Conservation (phyloP, 2,797 vertebrate species). For the Rhinoraja longicauda region DNA sequence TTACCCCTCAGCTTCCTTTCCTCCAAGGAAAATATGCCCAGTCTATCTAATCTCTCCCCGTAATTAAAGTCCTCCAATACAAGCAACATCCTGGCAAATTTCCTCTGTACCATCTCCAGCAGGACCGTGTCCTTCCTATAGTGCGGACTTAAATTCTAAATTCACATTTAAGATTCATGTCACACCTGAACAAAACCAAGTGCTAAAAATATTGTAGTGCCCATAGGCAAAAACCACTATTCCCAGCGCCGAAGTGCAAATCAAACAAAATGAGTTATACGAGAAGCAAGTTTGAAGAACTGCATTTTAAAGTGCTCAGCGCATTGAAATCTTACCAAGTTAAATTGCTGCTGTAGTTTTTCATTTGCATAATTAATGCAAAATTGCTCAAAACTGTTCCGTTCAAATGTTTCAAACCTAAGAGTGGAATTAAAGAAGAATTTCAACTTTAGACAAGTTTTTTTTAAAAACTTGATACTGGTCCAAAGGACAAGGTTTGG, state of each 20-base stretch:
- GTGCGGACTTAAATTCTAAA: too few species aligned
- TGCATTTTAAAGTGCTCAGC: background rate
- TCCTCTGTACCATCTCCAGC: too few species aligned
- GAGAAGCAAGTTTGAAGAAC: too few species aligned
- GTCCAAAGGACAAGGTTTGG: background rate
- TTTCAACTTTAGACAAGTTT: background rate
- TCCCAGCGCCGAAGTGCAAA: too few species aligned
- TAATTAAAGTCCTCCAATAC: too few species aligned
- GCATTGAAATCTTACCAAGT: conserved; percentile 55
- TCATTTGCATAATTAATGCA: conserved; percentile 77
- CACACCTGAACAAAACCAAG: background rate
- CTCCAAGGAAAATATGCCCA: too few species aligned
- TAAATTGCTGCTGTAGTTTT: conserved; percentile 75
- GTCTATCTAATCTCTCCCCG: too few species aligned
- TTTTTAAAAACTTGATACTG: background rate
- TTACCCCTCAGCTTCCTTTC: too few species aligned
- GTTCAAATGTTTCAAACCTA: conserved; percentile 73
- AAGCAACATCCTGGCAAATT: too few species aligned
- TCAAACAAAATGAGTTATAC: background rate
- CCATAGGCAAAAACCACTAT: background rate
- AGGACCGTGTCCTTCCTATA: too few species aligned
- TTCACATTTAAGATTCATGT: background rate
- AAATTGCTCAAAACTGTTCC: conserved; percentile 78
- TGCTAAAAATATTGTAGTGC: background rate
- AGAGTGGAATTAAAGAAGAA: background rate